Evolutionary conservation across 2,113 vertebrate genomes (phyloP), one percentile per base, ranked within the genome.

Genomic region (Noturus placidus): DNA sequence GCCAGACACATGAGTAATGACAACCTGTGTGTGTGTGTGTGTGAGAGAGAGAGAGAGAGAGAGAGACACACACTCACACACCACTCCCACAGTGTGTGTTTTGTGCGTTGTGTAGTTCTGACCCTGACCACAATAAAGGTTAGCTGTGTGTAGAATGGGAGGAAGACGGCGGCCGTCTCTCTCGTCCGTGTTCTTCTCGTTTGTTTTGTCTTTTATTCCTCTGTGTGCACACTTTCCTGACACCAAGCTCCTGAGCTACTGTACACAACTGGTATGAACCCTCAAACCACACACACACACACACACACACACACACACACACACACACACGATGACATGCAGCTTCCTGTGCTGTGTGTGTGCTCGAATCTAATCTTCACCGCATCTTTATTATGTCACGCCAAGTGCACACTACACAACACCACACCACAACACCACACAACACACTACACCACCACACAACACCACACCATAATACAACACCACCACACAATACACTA

Each of bases 71-170:
- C 8, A 50, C 46, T 10, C 46, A 50, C 46, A 67, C 22, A 85
- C 10, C 59, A 57, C 82, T 69, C 30, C 56, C n/a, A 70, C 10
- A 42, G 59, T 86, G 82, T 54, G 83, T 57, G 27, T 54, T 30
- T 69, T 89, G 22, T 63, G 56, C 22, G 76, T 83, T 59, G 57
- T 50, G 56, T 17, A 65, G 86, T 70, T 76, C 88, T 90, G 91
- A 91, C 92, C 92, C 90, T 83, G 83, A 50, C 82, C 79, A 91
- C 90, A 92, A 91, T 90, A 87, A 90, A 91, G 90, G 91, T 91
- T 85, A 91, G 76, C 30, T 79, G 5, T 38, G n/a, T 20, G 77
- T 67, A 83, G 90, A 87, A 88, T 87, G 70, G 81, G 86, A 92
- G 86, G 88, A 91, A 90, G 82, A 87, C 69, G 22, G 46, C 46